phyloP scores from a whole-genome alignment of 2,888 invertebrate species.

The Nomada goodeniana region DNA sequence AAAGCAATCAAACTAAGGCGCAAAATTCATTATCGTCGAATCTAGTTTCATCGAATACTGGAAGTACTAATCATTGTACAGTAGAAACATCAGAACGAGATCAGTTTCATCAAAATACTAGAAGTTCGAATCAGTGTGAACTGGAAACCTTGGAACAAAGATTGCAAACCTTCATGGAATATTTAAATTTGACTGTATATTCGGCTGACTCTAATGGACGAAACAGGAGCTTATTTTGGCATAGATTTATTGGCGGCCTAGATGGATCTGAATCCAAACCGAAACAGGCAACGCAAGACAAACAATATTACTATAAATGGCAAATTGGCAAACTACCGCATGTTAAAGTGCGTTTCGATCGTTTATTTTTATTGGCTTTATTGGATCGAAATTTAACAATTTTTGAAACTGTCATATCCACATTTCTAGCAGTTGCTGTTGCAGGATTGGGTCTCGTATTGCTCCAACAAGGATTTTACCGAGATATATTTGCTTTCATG shows the following conservation, averaged over 20 bases:
- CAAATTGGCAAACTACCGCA: slow-evolving; percentile 86
- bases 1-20: slow-evolving; percentile 74
- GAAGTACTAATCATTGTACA: slow-evolving; percentile 85
- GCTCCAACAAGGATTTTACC: slow-evolving; percentile 93
- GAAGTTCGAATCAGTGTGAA: slow-evolving; percentile 73
- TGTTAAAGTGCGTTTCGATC: slow-evolving; percentile 95
- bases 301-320: slow-evolving; percentile 89
- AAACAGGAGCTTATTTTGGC: slow-evolving; percentile 86
- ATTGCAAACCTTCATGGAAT: slow-evolving; percentile 77
- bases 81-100: slow-evolving; percentile 82
- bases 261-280: slow-evolving; percentile 86
- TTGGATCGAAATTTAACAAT: slow-evolving; percentile 96
- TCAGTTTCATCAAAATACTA: slow-evolving; percentile 76
- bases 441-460: slow-evolving; percentile 94
- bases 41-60: slow-evolving; percentile 75
- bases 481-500: slow-evolving; percentile 96
- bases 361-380: slow-evolving; percentile 95
- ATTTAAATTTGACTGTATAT: slow-evolving; percentile 73
- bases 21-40: slow-evolving; percentile 76
- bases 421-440: slow-evolving; percentile 93
- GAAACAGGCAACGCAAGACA: slow-evolving; percentile 82
- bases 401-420: slow-evolving; percentile 92
- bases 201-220: slow-evolving; percentile 70
- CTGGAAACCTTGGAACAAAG: slow-evolving; percentile 78
- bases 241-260: slow-evolving; percentile 87